Evolutionary conservation across 2,888 invertebrate species (phyloP), one percentile per base, ranked within the genome.

Genomic region (Alloscopus bannaensis): DNA sequence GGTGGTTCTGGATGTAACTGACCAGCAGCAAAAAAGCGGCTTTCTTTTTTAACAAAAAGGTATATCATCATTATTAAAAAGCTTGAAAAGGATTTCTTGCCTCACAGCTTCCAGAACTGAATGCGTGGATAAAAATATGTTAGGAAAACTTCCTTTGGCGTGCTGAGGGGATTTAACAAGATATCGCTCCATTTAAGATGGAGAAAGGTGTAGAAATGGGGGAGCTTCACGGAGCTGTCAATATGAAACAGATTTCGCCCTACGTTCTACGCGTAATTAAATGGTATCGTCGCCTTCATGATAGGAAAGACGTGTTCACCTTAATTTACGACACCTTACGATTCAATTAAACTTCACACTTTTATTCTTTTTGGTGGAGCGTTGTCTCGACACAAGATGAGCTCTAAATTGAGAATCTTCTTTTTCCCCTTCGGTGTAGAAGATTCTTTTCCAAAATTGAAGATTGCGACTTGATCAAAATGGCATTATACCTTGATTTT

Each of bases 1-100:
- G n/a, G n/a, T n/a, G n/a, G n/a, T n/a, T n/a, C n/a, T 68, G 73
- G 73, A n/a, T 68, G 75, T 75, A 75, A 68, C 75, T 75, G 75
- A 75, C 75, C 75, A 68, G 59, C 75, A 68, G 59, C 73, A 60
- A 36, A 13, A 20, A 60, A 60, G 45, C 73, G 26, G 20, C 52
- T 47, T 45, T 40, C 24, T 42, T 47, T 45, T 18, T 45, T 65
- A 57, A 26, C 24, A 47, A 62, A 20, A 64, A 72, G 72, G 72
- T 72, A 71, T 57, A 36, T 28, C n/a, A 68, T 22, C 22, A 36
- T 36, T 36, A 36, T 36, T 36, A 13, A 36, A 36, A 36, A 36
- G 36, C 8, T 6, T 8, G 31, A 50, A 52, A 62, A n/a, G 45
- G 29, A 47, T 45, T 4, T 11, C 8, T 3, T 45, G 4, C 3